Conservation (phyloP, 2,888 invertebrate genomes). For the Psococerastis gibbosa region DNA sequence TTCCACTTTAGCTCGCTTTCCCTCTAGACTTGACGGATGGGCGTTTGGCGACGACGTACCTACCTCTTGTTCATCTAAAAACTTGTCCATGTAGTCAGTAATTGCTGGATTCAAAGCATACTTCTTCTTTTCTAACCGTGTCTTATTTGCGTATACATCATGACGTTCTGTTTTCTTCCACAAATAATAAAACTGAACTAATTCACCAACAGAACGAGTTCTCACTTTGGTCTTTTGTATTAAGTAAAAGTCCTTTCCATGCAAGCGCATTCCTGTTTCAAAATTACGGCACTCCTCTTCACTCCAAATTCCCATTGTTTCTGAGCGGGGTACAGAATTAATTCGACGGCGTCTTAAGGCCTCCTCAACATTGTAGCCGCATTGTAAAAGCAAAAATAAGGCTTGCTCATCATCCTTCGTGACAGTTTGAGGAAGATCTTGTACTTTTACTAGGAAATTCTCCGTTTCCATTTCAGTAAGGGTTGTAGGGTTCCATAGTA, state of each 20-base stretch:
- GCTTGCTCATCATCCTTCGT: slow-evolving; percentile 80
- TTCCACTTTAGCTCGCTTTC: too few relatives aligned
- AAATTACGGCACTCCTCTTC: slow-evolving; percentile 95
- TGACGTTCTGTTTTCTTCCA: slow-evolving; percentile 99
- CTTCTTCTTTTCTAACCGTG: slow-evolving; percentile 78
- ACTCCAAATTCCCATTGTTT: slow-evolving; percentile 78
- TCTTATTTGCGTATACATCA: slow-evolving; percentile 73
- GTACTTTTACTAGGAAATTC: slow-evolving; percentile 48
- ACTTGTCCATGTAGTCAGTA: slow-evolving; percentile 87
- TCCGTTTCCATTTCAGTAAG: slow-evolving; percentile 55
- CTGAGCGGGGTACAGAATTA: slow-evolving; percentile 44
- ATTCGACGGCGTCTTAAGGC: slow-evolving; percentile 64
- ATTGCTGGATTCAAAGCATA: slow-evolving; percentile 81
- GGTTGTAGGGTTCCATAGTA: slow-evolving; percentile 78
- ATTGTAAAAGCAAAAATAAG: slow-evolving; percentile 72
- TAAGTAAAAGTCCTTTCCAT: slow-evolving; percentile 90
- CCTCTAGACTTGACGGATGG: slow-evolving; percentile 29
- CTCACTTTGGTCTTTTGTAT: slow-evolving; percentile 86
- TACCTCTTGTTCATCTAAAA: slow-evolving; percentile 66
- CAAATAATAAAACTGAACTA: slow-evolving; percentile 88
- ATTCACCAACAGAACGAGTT: slow-evolving; percentile 85
- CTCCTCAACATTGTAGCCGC: slow-evolving; percentile 89
- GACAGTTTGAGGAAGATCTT: slow-evolving; percentile 41
- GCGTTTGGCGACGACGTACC: slow-evolving; percentile 52
- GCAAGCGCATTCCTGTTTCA: slow-evolving; percentile 81